Evolutionary conservation across 2,797 vertebrate genomes (phyloP), one percentile per base, ranked within the genome.

Genomic region (Galaxias olidus): DNA sequence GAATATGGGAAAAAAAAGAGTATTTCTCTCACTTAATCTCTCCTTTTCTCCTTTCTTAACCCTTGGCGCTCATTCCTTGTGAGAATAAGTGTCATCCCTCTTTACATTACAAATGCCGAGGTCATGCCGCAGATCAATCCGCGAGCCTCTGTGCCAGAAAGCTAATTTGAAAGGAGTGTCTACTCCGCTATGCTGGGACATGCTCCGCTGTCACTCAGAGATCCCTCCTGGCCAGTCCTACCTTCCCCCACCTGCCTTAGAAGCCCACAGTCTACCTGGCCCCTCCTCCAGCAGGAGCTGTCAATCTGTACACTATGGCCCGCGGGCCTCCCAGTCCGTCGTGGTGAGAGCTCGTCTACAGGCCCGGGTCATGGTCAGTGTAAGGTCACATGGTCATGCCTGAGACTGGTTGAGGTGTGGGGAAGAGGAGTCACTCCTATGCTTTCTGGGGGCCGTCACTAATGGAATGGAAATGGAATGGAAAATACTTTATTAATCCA

Each of bases 21-120:
- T 17, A 50, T 73, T 73, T 62, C 76, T 80, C 15, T n/a, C 14
- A 42, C 12, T 30, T 8, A 50, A 44, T 45, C 15, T 17, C 15
- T 49, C 51, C 46, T 46, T 8, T 10, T 67, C 63, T 71, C 51
- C 51, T 65, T 51, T 30, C 50, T 15, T 41, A 64, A 65, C 48
- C 66, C 66, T 52, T 4, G 11, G 61, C 68, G 59, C 52, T 58
- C 41, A 65, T 73, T 67, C 78, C 75, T 82, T 78, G 67, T 76
- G 75, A 70, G 66, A 81, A 77, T 10, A 75, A 68, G 84, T 79
- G 73, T 63, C 79, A 76, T 85, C 69, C 80, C 59, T 73, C 75
- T 77, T 71, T 76, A 76, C 73, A 73, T 65, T 64, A 62, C 66
- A 20, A 65, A 61, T 72, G 69, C 67, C 49, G 44, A 66, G 74